Base-by-base conservation (phyloP, 2,113 vertebrate species). In the Nyctereutes procyonoides region DNA sequence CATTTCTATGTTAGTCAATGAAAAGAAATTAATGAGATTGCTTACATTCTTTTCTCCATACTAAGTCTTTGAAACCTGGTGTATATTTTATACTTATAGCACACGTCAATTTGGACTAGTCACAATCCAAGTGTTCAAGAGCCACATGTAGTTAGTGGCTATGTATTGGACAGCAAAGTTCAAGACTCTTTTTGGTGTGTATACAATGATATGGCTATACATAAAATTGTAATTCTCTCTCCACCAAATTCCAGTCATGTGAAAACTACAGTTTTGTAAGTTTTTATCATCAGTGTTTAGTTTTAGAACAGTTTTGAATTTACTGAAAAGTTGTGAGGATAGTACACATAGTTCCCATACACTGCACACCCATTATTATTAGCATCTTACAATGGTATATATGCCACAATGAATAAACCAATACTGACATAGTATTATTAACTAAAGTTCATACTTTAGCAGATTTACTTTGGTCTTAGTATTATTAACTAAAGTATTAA, bases 41-140 rank as follows among this genome's bases (percentile, higher is more conserved):
- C 77, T 79, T 35, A 58, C 8, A 84, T 62, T 96, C 17, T 60
- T 97, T 91, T 62, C 51, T 88, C 89, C 79, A 89, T 53, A 71
- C 12, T 43, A 83, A 30, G 28, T 82, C 53, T 86, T 79, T 86
- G 93, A 82, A 71, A 35, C 16, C 32, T 81, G 24, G 5, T 86
- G 9, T 38, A 24, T 95, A 51, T 85, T 93, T 96, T 56, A 88
- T 1, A 71, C 14, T 53, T 69, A 76, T 0, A 90, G 58, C 53
- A 85, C 26, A 86, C 48, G 8, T 43, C 38, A 83, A 7, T 58
- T 74, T 81, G 69, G 24, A 88, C 51, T 48, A 67, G 32, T 16
- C 38, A 28, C 22, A 93, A 30, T 63, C 60, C 20, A 55, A 30
- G 67, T 63, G 28, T 69, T 96, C 13, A 81, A n/a, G 5, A 67